These are phyloP conservation scores for Oreochromis niloticus DNA, from an alignment of 2,113 vertebrate species.

Conservation along the genomic window DNA sequence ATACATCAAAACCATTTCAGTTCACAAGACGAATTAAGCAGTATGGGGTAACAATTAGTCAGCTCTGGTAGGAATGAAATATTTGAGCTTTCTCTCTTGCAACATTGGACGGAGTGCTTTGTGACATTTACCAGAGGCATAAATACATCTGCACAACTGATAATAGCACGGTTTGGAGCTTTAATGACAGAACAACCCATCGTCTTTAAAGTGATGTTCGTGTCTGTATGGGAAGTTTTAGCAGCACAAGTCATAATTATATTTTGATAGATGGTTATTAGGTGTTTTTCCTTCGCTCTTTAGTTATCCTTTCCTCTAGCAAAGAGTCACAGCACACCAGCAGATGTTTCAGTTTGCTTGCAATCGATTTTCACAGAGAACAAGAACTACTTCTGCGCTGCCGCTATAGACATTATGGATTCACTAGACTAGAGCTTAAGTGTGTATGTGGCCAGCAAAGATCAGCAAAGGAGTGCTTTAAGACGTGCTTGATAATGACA, in stretches of 20 bases:
- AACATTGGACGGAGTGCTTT: not conserved
- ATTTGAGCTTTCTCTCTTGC: not conserved
- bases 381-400: not conserved
- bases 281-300: not conserved
- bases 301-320: not conserved
- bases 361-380: slow-evolving; percentile 2
- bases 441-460: not conserved
- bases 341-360: not conserved
- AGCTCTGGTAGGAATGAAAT: not conserved
- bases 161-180: not conserved
- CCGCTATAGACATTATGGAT: slow-evolving; percentile 41
- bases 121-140: not conserved
- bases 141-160: not conserved
- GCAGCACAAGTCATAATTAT: not conserved
- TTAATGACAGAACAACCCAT: not conserved
- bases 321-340: not conserved
- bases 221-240: not conserved
- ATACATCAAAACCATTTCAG: not conserved
- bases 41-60: not conserved
- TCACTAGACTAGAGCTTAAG: not conserved
- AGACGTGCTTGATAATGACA: not conserved
- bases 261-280: not conserved
- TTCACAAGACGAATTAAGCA: not conserved
- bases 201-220: not conserved
- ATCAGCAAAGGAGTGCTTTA: not conserved